Conservation (phyloP, 2,113 vertebrate genomes). For the Micronycteris hirsuta region DNA sequence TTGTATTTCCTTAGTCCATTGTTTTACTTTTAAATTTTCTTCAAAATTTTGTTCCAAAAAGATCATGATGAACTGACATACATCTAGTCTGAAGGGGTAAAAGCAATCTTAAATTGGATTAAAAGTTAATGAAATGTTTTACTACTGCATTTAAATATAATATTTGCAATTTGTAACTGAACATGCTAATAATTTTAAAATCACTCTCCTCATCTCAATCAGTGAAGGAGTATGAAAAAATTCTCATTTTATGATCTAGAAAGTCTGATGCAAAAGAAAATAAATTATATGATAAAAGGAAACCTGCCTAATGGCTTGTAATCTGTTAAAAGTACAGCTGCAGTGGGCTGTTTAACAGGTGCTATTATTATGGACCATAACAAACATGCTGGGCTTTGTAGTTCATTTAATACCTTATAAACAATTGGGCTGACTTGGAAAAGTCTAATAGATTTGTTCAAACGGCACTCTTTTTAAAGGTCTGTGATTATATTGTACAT, state of each 20-base stretch:
- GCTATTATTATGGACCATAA: constrained; percentile 77
- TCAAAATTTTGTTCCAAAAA: not conserved
- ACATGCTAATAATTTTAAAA: constrained; percentile 75
- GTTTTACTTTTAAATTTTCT: constrained; percentile 28
- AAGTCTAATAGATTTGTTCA: constrained; percentile 77
- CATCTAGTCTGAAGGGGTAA: not conserved
- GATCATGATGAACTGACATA: not conserved
- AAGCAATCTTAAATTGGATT: constrained; percentile 65
- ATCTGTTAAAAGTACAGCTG: constrained; percentile 76
- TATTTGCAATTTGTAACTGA: constrained; percentile 67
- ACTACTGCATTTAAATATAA: constrained; percentile 68
- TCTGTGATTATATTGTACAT: constrained; percentile 45
- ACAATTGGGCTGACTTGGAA: constrained; percentile 76
- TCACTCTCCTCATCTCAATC: constrained; percentile 63
- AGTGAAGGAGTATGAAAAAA: constrained; percentile 61
- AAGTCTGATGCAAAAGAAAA: constrained; percentile 73
- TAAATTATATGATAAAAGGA: constrained; percentile 77
- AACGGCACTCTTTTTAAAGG: constrained; percentile 63
- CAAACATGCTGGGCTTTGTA: constrained; percentile 77
- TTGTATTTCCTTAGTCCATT: not conserved
- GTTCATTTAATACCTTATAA: constrained; percentile 78
- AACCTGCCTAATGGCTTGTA: constrained; percentile 79
- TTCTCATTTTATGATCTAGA: constrained; percentile 73
- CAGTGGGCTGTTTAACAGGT: constrained; percentile 78
- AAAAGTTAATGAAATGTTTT: constrained; percentile 82